Evolutionary conservation across 2,797 vertebrate genomes (phyloP).

Genomic region (Petrocephalus schoutedeni): DNA sequence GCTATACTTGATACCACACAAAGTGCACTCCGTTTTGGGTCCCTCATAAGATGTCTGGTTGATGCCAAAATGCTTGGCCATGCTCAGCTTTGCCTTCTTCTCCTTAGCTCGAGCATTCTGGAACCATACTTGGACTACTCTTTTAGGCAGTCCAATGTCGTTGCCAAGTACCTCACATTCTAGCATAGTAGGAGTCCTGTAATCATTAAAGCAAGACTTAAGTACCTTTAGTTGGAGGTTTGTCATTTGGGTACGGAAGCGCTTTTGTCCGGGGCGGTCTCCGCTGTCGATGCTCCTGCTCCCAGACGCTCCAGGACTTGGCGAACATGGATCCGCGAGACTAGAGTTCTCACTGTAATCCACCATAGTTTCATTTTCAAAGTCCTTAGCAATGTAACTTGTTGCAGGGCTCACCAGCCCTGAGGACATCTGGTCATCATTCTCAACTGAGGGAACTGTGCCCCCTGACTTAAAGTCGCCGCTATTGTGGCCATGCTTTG

Average conservation of each 20-base stretch:
- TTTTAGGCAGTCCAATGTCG: conserved; percentile 99
- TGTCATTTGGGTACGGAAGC: conserved; percentile 98
- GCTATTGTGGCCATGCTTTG: conserved; percentile 78
- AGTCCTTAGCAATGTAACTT: conserved; percentile 93
- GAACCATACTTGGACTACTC: conserved; percentile 99
- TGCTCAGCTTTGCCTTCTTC: conserved; percentile 98
- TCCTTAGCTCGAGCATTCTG: conserved; percentile 99
- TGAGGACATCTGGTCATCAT: conserved; percentile 94
- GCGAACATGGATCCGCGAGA: conserved; percentile 92
- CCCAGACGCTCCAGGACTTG: conserved; percentile 88
- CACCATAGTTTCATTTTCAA: conserved; percentile 92
- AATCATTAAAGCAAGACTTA: conserved; percentile 99
- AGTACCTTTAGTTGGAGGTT: conserved; percentile 98
- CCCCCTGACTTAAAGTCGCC: conserved; percentile 82
- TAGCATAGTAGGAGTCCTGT: conserved; percentile 97
- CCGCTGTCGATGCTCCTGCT: conserved; percentile 85
- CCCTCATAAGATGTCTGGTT: conserved; percentile 97
- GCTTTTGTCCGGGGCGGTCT: conserved; percentile 95
- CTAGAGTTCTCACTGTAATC: conserved; percentile 99
- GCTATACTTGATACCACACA: conserved; percentile 98
- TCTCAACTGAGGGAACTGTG: conserved; percentile 77
- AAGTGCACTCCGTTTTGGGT: conserved; percentile 96
- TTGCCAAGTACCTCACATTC: conserved; percentile 99
- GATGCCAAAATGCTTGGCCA: conserved; percentile 99
- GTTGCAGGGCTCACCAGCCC: conserved; percentile 95